These are phyloP conservation scores for Ganaspis sp. DNA, from an alignment of 1,140 invertebrate species.

Conservation along the genomic window DNA sequence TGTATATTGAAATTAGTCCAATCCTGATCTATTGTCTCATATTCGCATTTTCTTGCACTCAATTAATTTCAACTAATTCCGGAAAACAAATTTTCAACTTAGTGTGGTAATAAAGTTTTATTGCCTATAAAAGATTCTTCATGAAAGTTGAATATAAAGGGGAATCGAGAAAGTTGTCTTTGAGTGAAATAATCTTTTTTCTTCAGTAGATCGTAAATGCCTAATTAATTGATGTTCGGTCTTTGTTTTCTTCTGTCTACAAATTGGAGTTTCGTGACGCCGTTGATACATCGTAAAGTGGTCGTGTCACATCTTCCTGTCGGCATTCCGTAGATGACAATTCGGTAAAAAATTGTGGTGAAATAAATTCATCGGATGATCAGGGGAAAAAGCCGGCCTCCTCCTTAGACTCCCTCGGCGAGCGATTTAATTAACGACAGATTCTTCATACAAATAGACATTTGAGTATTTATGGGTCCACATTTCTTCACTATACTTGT, in stretches of 20 bases:
- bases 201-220: background rate
- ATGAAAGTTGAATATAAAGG: too few relatives aligned
- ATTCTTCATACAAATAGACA: slow-evolving; percentile 10
- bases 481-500: background rate
- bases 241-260: background rate
- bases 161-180: background rate
- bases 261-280: background rate
- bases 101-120: too few relatives aligned
- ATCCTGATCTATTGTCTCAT: too few relatives aligned
- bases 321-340: slow-evolving; percentile 10
- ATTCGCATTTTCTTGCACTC: too few relatives aligned
- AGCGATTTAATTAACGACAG: background rate
- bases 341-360: slow-evolving; percentile 18
- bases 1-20: too few relatives aligned
- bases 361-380: slow-evolving; percentile 10
- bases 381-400: background rate
- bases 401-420: slow-evolving; percentile 1
- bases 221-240: slow-evolving; percentile 27
- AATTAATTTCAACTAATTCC: too few relatives aligned
- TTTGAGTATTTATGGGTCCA: background rate
- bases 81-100: too few relatives aligned
- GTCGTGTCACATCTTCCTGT: slow-evolving; percentile 24
- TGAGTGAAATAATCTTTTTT: background rate
- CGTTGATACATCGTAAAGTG: slow-evolving; percentile 22
- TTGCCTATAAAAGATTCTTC: too few relatives aligned